Conservation (phyloP, 2,888 invertebrate species). For the Gortyna flavago region DNA sequence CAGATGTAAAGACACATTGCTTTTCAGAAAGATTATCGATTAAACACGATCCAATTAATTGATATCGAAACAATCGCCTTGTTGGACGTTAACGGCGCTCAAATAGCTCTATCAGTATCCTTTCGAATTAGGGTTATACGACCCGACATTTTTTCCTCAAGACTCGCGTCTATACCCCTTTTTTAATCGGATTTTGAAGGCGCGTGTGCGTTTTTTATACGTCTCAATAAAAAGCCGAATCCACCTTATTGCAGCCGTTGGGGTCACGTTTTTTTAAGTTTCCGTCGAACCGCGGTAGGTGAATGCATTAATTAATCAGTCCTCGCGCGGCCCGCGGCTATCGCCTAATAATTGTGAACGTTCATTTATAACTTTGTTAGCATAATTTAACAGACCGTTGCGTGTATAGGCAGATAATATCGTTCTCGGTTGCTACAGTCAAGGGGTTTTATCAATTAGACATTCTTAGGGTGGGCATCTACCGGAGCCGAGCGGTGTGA, state of each 20-base stretch:
- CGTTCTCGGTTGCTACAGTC: slow-evolving; percentile 53
- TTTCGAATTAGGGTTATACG: slow-evolving; percentile 86
- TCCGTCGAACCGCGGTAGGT: slow-evolving; percentile 82
- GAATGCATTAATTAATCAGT: slow-evolving; percentile 87
- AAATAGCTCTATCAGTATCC: slow-evolving; percentile 89
- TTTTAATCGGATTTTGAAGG: slow-evolving; percentile 88
- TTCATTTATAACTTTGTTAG: slow-evolving; percentile 83
- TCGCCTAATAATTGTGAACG: slow-evolving; percentile 78
- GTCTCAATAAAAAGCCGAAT: slow-evolving; percentile 83
- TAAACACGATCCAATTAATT: slow-evolving; percentile 89
- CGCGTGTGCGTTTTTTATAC: slow-evolving; percentile 86
- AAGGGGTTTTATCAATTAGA: slow-evolving; percentile 70
- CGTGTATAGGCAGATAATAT: slow-evolving; percentile 74
- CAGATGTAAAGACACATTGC: slow-evolving; percentile 88
- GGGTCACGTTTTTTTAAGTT: slow-evolving; percentile 84
- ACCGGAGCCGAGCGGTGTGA: slow-evolving; percentile 63
- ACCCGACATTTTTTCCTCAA: slow-evolving; percentile 79
- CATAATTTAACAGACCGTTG: slow-evolving; percentile 81
- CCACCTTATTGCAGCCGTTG: slow-evolving; percentile 88
- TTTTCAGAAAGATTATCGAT: slow-evolving; percentile 86
- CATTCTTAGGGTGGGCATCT: slow-evolving; percentile 66
- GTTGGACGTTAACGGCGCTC: slow-evolving; percentile 81
- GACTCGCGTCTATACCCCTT: slow-evolving; percentile 87
- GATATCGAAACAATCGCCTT: slow-evolving; percentile 87
- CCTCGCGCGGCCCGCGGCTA: slow-evolving; percentile 66